Evolutionary conservation across 30 jellyfish, hydroid and myxozoan species (phyloP), one percentile per base, ranked within the genome.

Genomic region (Chrysaora quinquecirrha): DNA sequence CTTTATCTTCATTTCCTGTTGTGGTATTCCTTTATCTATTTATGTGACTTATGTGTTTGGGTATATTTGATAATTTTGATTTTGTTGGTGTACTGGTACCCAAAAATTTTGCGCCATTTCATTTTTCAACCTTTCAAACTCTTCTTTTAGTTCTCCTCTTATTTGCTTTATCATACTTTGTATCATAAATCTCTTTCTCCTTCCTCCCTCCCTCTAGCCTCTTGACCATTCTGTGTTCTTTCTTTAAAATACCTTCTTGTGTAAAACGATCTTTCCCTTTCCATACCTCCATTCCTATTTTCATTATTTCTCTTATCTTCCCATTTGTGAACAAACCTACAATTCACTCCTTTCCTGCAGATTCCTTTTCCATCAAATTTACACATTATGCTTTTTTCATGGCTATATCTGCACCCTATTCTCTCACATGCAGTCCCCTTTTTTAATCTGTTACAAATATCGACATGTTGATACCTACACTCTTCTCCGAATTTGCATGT

Each of bases 321-420:
- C 81, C 64, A 69, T 35, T 69, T 69, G 34, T 69, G 66, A 30
- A 69, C 31, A 34, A 69, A 32, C 34, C n/a, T 69, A 46, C 81
- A 69, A 2, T 20, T 27, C 64, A 4, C 22, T 29, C 81, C 81
- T 1, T 34, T 69, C 81, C 63, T 69, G 28, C 81, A 69, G 29
- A 34, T n/a, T 0, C 81, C 66, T 30, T 32, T 16, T 22, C 30
- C 65, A 69, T 69, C 81, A 69, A 29, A 32, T 69, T 23, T 69
- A 34, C 64, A 69, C 81, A 69, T 69, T 20, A 69, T 64, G 19
- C 23, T 69, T 69, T 69, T 64, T 46, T 69, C 81, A 25, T 69
- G 64, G 20, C 56, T 69, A 19, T 69, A 31, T 69, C 9, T 69
- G 56, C 81, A 69, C 30, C 34, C 81, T 46, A 63, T 69, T 69